phyloP scores from a whole-genome alignment of 2,888 invertebrate genomes.

The Napeogenes sylphis region DNA sequence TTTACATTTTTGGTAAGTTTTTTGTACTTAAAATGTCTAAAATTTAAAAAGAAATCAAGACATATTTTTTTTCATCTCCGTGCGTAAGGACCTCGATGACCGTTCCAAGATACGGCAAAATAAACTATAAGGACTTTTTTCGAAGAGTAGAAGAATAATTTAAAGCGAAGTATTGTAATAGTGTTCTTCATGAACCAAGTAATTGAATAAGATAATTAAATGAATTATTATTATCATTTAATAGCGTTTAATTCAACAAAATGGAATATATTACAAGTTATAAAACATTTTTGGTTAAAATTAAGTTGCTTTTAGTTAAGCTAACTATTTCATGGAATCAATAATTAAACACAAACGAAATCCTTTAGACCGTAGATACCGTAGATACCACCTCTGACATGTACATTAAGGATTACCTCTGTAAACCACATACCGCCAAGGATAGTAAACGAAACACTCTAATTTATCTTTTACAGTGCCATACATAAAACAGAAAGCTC shows the following conservation, averaged over 20 bases:
- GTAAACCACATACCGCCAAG: constrained; percentile 38
- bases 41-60: neutral
- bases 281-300: too few species aligned
- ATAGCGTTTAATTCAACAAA: too few species aligned
- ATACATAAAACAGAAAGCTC: constrained; percentile 65
- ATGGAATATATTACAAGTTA: too few species aligned
- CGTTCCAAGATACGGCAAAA: constrained; percentile 1
- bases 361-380: constrained; percentile 20
- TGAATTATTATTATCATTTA: neutral
- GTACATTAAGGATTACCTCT: constrained; percentile 42
- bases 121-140: neutral
- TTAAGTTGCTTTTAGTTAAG: too few species aligned
- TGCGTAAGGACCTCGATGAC: neutral
- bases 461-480: constrained; percentile 64
- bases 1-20: neutral
- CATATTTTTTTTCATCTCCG: neutral
- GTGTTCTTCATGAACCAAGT: neutral
- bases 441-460: constrained; percentile 50
- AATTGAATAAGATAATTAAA: neutral
- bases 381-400: constrained; percentile 29
- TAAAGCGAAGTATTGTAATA: too few species aligned
- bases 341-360: constrained; percentile 6
- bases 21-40: neutral
- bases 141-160: neutral
- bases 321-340: too few species aligned